These are phyloP conservation scores for Phalloptychus januarius DNA, from an alignment of 2,797 vertebrate genomes.

Conservation along the genomic window DNA sequence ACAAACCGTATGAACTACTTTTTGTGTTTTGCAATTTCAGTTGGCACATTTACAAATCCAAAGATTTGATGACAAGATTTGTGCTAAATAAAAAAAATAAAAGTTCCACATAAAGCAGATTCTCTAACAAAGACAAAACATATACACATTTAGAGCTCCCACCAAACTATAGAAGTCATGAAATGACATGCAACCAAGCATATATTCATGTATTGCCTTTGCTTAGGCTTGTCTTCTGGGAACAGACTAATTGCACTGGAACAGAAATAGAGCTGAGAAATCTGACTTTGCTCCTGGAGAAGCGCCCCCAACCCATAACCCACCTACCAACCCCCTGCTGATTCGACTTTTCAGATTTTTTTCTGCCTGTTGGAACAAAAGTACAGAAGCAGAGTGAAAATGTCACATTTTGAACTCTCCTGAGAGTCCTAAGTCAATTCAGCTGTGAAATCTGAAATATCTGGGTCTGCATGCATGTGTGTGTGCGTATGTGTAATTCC, in stretches of 20 bases:
- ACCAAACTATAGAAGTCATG: constrained; percentile 44
- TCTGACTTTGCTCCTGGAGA: constrained; percentile 75
- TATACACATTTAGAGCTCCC: constrained; percentile 41
- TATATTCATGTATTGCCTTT: constrained; percentile 70
- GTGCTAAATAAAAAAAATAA: constrained; percentile 46
- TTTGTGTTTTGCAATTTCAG: constrained; percentile 3
- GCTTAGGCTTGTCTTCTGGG: constrained; percentile 78
- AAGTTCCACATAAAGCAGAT: constrained; percentile 43
- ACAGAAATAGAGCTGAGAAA: constrained; percentile 81
- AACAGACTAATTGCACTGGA: constrained; percentile 80
- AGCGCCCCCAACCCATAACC: constrained; percentile 72
- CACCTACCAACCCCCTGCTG: constrained; percentile 72
- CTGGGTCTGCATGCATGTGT: constrained; percentile 44
- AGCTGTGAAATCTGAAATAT: constrained; percentile 76
- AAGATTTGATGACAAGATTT: constrained; percentile 21
- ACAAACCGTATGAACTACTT: not conserved
- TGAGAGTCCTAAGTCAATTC: constrained; percentile 82
- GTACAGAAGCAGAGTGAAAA: constrained; percentile 79
- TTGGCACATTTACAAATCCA: constrained; percentile 15
- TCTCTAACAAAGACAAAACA: constrained; percentile 55
- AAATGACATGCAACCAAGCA: constrained; percentile 69
- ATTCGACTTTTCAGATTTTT: constrained; percentile 74
- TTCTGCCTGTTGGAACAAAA: constrained; percentile 80
- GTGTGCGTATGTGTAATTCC: constrained; percentile 62
- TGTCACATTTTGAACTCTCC: constrained; percentile 81